A percentile compares a stretch with the other conserved stretches of the same genome.
These are phyloP conservation scores for Cephus nigrinus DNA, from an alignment of 2,888 invertebrate genomes.

Conservation along the genomic window DNA sequence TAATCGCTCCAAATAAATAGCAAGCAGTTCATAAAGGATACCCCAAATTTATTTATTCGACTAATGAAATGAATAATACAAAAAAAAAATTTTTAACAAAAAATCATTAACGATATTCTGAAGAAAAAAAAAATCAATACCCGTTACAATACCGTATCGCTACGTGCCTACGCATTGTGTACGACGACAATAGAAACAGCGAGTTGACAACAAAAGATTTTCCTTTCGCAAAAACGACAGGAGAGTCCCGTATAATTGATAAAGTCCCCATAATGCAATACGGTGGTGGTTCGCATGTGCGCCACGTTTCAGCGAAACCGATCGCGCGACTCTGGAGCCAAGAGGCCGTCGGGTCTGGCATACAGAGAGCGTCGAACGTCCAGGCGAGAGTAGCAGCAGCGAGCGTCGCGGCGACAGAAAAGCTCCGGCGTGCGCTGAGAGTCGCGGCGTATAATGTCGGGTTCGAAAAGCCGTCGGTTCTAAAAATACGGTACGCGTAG, in stretches of 20 bases:
- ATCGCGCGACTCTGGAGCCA: slow-evolving; percentile 2
- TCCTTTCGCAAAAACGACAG: not conserved
- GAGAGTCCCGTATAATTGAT: not conserved
- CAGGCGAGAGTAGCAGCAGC: not conserved
- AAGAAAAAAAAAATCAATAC: not conserved
- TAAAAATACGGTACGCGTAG: slow-evolving; percentile 5
- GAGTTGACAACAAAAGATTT: not conserved
- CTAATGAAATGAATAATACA: not conserved
- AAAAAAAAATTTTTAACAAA: not conserved
- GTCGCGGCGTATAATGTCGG: not conserved
- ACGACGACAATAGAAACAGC: not conserved
- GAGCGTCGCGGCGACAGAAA: not conserved
- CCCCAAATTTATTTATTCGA: not conserved
- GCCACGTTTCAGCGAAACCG: slow-evolving; percentile 7
- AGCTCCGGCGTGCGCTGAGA: not conserved
- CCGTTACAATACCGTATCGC: not conserved
- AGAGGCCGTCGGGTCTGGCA: slow-evolving; percentile 30
- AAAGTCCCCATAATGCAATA: not conserved
- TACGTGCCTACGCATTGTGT: not conserved
- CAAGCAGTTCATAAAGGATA: not conserved
- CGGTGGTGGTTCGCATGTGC: not conserved
- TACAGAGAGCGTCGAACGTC: slow-evolving; percentile 3
- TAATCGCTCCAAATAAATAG: not conserved
- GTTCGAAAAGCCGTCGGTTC: not conserved
- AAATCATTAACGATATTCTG: not conserved